These are phyloP conservation scores for Pegoplata infirma DNA, from an alignment of 2,888 invertebrate genomes.

Conservation along the genomic window DNA sequence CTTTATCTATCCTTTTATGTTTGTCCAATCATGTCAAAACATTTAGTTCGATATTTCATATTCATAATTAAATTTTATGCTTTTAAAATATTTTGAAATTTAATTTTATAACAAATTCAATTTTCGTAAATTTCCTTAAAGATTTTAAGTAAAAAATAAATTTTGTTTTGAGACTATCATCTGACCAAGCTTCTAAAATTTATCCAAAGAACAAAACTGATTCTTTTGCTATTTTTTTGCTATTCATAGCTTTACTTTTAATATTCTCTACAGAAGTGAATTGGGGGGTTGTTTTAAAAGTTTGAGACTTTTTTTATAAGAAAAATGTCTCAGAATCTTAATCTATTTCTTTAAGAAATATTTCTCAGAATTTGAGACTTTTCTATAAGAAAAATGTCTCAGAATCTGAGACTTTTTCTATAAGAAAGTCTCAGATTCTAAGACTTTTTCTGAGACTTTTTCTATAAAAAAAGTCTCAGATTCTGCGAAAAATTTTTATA, in stretches of 20 bases:
- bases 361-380: too few relatives aligned
- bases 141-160: slow-evolving; percentile 2
- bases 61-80: slow-evolving; percentile 4
- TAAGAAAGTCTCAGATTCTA: too few relatives aligned
- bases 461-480: not conserved
- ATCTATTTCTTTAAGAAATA: too few relatives aligned
- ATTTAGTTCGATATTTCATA: not conserved
- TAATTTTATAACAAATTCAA: not conserved
- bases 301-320: not conserved
- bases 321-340: too few relatives aligned
- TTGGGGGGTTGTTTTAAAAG: not conserved
- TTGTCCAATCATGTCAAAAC: not conserved
- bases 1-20: slow-evolving; percentile 12
- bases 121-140: not conserved
- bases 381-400: too few relatives aligned
- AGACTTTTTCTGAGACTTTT: too few relatives aligned
- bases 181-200: slow-evolving; percentile 20
- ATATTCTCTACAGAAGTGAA: not conserved
- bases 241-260: not conserved
- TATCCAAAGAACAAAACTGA: not conserved
- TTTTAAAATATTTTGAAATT: slow-evolving; percentile 6
- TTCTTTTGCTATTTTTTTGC: slow-evolving; percentile 4
- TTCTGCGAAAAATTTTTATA: too few relatives aligned
- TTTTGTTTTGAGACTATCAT: not conserved
- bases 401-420: too few relatives aligned